Evolutionary conservation across 2,888 invertebrate genomes (phyloP).

Genomic region (Megamerina dolium): DNA sequence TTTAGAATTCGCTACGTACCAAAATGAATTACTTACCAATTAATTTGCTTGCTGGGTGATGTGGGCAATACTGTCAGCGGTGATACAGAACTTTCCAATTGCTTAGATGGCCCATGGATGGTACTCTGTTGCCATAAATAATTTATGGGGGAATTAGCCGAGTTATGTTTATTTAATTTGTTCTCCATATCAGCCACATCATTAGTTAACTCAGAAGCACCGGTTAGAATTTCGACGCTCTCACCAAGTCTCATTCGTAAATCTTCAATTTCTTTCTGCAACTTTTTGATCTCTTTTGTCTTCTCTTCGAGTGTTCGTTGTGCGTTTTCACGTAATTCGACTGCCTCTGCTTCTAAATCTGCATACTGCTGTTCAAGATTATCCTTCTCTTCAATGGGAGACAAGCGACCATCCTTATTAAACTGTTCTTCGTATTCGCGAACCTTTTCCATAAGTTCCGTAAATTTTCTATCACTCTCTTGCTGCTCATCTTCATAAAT

Average conservation of each 20-base stretch:
- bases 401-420: slow-evolving; percentile 56
- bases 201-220: slow-evolving; percentile 36
- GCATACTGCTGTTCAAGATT: slow-evolving; percentile 66
- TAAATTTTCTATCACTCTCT: slow-evolving; percentile 68
- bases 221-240: slow-evolving; percentile 43
- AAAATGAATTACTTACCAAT: slow-evolving; percentile 12
- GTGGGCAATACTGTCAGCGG: not conserved
- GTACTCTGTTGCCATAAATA: slow-evolving; percentile 52
- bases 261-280: slow-evolving; percentile 52
- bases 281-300: slow-evolving; percentile 53
- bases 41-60: slow-evolving; percentile 11
- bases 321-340: slow-evolving; percentile 52
- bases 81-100: slow-evolving; percentile 6
- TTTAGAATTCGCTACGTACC: no score
- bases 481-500: slow-evolving; percentile 65
- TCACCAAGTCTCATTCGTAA: slow-evolving; percentile 45
- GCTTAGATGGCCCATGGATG: slow-evolving; percentile 46
- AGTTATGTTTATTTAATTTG: slow-evolving; percentile 27
- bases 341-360: slow-evolving; percentile 66
- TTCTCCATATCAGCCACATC: slow-evolving; percentile 24
- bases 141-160: slow-evolving; percentile 50
- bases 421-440: slow-evolving; percentile 76
- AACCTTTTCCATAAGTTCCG: slow-evolving; percentile 67
- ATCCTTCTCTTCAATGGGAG: slow-evolving; percentile 72
- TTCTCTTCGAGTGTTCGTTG: slow-evolving; percentile 54